These are phyloP conservation scores for Brotogeris chrysoptera DNA, from an alignment of 2,797 vertebrate genomes.

Conservation along the genomic window DNA sequence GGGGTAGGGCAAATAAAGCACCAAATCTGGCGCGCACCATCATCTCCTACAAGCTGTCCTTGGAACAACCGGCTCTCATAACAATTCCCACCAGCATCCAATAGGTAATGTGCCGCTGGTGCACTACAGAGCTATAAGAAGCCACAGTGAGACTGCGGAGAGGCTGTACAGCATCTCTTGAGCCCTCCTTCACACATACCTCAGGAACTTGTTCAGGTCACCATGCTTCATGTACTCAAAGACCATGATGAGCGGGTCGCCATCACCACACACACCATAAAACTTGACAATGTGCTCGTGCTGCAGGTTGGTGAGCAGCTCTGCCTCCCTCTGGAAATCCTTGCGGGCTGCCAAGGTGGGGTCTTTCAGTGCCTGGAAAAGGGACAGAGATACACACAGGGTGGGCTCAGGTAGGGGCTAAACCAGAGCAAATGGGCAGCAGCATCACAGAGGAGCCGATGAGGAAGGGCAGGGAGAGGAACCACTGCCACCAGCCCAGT, in stretches of 20 bases:
- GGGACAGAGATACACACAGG: neutral
- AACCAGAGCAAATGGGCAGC: fast-evolving
- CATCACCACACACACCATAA: conserved; percentile 94
- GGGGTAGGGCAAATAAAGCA: neutral
- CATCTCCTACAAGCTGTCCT: neutral
- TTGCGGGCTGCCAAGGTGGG: conserved; percentile 93
- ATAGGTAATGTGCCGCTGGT: fast-evolving
- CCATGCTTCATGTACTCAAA: conserved; percentile 99
- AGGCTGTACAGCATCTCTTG: fast-evolving
- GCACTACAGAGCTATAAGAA: neutral
- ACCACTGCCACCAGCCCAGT: fast-evolving
- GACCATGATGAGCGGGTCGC: conserved; percentile 98
- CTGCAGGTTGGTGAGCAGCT: conserved; percentile 96
- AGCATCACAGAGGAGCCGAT: neutral
- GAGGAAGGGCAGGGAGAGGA: neutral
- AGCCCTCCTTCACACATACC: conserved; percentile 70
- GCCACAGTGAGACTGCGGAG: fast-evolving
- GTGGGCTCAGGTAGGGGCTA: neutral
- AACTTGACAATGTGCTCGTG: conserved; percentile 98
- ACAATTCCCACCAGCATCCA: neutral
- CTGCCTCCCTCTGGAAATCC: conserved; percentile 96
- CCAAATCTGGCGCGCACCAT: neutral
- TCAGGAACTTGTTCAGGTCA: conserved; percentile 98
- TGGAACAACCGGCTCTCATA: neutral
- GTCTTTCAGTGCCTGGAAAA: conserved; percentile 90